A percentile compares a stretch with the other conserved stretches of the same genome.
These are phyloP conservation scores for Agonopterix alstromeriana DNA, from an alignment of 2,888 invertebrate species.

Conservation along the genomic window DNA sequence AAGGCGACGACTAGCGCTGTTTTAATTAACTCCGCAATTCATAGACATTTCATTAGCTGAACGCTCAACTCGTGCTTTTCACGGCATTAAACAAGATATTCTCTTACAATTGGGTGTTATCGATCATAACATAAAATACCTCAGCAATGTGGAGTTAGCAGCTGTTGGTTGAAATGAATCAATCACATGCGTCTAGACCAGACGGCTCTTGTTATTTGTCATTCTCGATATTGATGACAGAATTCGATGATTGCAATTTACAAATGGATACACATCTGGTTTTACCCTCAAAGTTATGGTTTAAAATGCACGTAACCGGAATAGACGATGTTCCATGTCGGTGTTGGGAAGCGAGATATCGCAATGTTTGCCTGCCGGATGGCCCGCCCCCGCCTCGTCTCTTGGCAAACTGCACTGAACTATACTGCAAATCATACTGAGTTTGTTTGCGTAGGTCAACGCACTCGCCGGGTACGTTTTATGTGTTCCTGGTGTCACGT, in stretches of 20 bases:
- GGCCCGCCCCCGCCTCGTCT: conserved; percentile 55
- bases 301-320: conserved; percentile 28
- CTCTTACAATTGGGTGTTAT: conserved; percentile 36
- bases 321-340: conserved; percentile 31
- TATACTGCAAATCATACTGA: conserved; percentile 69
- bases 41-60: conserved; percentile 54
- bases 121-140: conserved; percentile 50
- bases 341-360: conserved; percentile 54
- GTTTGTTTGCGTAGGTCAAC: conserved; percentile 72
- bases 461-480: conserved; percentile 62
- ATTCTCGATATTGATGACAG: conserved; percentile 43
- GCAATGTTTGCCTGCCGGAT: conserved; percentile 56
- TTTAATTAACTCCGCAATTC: conserved; percentile 58
- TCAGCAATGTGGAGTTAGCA: conserved; percentile 33
- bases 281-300: not conserved
- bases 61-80: conserved; percentile 24
- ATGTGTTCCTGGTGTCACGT: conserved; percentile 74
- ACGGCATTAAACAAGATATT: conserved; percentile 19
- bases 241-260: conserved; percentile 42
- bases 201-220: conserved; percentile 54
- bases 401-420: conserved; percentile 71
- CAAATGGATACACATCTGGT: conserved; percentile 14
- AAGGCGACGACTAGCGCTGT: conserved; percentile 51
- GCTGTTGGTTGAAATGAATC: conserved; percentile 53
- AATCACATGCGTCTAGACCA: conserved; percentile 52